Conservation (phyloP, 1,140 invertebrate species). For the Fopius arisanus region DNA sequence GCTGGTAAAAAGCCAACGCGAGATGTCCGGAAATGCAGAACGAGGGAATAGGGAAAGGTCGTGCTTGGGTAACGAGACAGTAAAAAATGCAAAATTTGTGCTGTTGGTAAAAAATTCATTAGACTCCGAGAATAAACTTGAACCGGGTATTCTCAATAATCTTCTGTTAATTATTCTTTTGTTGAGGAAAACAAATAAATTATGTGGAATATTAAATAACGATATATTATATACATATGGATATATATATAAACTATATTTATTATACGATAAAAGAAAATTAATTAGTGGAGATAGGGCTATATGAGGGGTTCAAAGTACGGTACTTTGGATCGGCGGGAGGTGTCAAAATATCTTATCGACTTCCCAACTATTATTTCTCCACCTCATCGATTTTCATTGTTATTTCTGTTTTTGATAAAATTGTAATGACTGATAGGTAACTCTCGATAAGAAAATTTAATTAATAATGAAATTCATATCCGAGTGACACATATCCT, state of each 20-base stretch:
- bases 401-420: constrained; percentile 11
- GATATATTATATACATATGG: constrained; percentile 55
- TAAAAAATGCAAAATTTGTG: background rate
- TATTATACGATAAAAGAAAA: constrained; percentile 59
- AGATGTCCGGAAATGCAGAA: background rate
- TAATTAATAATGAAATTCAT: background rate
- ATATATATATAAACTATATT: constrained; percentile 57
- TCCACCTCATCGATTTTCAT: background rate
- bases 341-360: constrained; percentile 27
- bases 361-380: background rate
- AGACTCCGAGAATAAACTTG: background rate
- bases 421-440: constrained; percentile 18
- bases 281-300: constrained; percentile 52
- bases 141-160: background rate
- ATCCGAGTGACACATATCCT: constrained; percentile 13
- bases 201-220: constrained; percentile 60
- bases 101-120: background rate
- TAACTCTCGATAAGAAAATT: constrained; percentile 17
- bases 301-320: constrained; percentile 48
- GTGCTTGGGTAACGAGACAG: background rate
- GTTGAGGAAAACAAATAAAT: constrained; percentile 50
- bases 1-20: background rate
- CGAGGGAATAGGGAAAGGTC: background rate
- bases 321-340: constrained; percentile 43
- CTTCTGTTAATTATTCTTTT: constrained; percentile 10